Evolutionary conservation across 2,797 vertebrate species (phyloP).

Genomic region (Crotalus adamanteus): DNA sequence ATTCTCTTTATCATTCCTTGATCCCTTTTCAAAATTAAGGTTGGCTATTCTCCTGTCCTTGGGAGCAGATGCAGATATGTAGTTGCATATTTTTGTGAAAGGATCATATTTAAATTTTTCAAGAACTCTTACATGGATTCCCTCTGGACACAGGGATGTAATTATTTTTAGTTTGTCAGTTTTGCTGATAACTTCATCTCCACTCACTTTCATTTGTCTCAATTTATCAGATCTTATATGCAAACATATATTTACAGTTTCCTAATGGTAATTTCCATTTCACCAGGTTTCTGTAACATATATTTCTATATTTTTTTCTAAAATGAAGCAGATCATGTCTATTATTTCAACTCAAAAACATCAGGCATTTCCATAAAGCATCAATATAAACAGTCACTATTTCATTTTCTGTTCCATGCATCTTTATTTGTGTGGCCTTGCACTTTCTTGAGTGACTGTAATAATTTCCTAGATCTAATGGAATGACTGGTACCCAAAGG

Average conservation of each 20-base stretch:
- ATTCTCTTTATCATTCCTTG: not conserved
- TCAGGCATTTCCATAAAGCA: not conserved
- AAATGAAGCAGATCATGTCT: not conserved
- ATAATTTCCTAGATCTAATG: not conserved
- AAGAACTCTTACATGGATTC: constrained; percentile 43
- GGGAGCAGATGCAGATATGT: not conserved
- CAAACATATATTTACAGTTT: not conserved
- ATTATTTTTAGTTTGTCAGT: not conserved
- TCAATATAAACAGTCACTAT: not conserved
- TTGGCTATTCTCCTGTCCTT: not conserved
- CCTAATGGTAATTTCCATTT: not conserved
- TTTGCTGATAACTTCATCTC: not conserved
- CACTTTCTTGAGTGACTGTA: not conserved
- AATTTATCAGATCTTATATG: not conserved
- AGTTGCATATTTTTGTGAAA: not conserved
- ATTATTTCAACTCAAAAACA: too few relatives aligned
- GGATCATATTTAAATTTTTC: not conserved
- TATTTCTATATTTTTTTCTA: not conserved
- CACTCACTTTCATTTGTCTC: not conserved
- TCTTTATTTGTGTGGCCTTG: not conserved
- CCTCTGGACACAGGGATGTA: not conserved
- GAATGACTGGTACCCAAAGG: not conserved
- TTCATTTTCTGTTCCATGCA: not conserved
- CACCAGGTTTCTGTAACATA: not conserved
- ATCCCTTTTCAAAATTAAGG: not conserved